Evolutionary conservation across 1,140 invertebrate genomes (phyloP).

Genomic region (Bursaphelenchus mucronatus): DNA sequence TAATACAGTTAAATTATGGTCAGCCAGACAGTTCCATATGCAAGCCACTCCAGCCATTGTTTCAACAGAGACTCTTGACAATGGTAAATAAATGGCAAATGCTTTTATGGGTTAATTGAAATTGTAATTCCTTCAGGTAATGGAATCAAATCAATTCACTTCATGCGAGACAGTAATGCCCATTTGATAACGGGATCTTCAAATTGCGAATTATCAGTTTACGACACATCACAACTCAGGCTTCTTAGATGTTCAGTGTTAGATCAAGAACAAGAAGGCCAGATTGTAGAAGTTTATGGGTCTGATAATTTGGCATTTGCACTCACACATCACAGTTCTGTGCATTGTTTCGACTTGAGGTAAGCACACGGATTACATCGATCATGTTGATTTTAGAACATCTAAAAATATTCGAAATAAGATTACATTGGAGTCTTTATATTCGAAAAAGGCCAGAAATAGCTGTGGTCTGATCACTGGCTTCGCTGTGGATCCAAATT

Average conservation of each 20-base stretch:
- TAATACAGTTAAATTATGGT: constrained; percentile 42
- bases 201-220: constrained; percentile 28
- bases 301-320: constrained; percentile 48
- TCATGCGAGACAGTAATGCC: constrained; percentile 30
- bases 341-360: constrained; percentile 45
- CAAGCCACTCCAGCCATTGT: constrained; percentile 31
- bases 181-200: constrained; percentile 38
- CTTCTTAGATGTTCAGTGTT: constrained; percentile 33
- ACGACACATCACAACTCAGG: constrained; percentile 32
- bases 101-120: background rate
- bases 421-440: constrained; percentile 36
- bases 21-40: constrained; percentile 16
- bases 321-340: constrained; percentile 37
- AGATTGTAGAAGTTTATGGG: constrained; percentile 29
- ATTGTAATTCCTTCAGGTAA: constrained; percentile 27
- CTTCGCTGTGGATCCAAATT: constrained; percentile 40
- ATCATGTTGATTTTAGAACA: constrained; percentile 26
- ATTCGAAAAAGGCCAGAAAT: constrained; percentile 30
- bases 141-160: constrained; percentile 38
- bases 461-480: constrained; percentile 41
- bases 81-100: constrained; percentile 16
- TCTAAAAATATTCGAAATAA: constrained; percentile 27
- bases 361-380: background rate
- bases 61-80: constrained; percentile 31
- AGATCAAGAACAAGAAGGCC: constrained; percentile 32